A percentile compares a stretch with the other conserved stretches of the same genome.
Conservation (phyloP, 2,113 vertebrate genomes). For the Brachirus orientalis region DNA sequence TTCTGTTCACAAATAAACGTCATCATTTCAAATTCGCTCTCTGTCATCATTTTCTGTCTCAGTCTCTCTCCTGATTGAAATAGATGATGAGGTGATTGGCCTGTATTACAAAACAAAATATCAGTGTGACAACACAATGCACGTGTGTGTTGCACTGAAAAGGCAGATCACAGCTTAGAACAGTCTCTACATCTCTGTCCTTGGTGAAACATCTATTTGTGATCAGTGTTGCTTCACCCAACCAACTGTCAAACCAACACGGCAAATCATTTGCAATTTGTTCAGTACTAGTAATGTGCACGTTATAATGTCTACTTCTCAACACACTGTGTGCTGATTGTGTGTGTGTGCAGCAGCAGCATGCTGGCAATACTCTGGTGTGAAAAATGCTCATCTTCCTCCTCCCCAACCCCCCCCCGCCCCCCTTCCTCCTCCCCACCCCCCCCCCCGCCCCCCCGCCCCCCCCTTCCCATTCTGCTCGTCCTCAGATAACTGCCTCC, state of each 20-base stretch:
- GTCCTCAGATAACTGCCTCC: constrained; percentile 78
- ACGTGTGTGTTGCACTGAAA: no score
- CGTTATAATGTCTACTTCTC: constrained; percentile 5
- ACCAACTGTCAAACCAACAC: not conserved
- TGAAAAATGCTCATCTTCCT: constrained; percentile 2
- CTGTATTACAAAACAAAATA: no score
- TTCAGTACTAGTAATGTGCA: constrained; percentile 21
- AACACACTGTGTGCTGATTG: constrained; percentile 31
- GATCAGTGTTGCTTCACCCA: no score
- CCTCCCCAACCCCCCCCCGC: constrained; percentile 13
- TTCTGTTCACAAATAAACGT: no score
- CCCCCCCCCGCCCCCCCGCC: not conserved
- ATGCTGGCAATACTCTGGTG: constrained; percentile 52
- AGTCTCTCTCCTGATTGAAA: no score
- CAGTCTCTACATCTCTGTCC: not conserved
- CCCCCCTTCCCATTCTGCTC: constrained; percentile 46
- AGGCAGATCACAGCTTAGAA: not conserved
- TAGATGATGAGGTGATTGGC: no score
- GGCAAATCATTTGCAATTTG: not conserved
- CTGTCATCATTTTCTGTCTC: no score
- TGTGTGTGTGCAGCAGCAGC: constrained; percentile 46
- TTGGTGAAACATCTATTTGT: not conserved
- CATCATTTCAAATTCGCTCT: no score
- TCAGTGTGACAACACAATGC: no score
- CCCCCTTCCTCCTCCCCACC: no score